A percentile compares a stretch with the other conserved stretches of the same genome.
These are phyloP conservation scores for Apostichopus japonicus DNA, from an alignment of 35 echinoderm and acorn worm species.

Conservation along the genomic window DNA sequence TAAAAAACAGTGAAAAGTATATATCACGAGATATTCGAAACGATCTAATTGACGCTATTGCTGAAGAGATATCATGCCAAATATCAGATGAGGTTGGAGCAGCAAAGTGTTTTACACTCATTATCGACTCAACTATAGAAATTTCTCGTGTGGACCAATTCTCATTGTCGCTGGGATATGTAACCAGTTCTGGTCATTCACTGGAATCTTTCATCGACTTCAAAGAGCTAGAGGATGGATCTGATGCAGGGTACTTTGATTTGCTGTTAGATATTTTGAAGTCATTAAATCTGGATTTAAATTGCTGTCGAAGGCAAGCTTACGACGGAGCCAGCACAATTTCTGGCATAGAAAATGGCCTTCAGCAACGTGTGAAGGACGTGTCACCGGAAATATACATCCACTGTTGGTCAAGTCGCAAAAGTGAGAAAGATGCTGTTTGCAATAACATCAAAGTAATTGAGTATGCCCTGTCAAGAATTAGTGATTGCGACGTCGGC, in stretches of 20 bases:
- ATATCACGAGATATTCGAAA: constrained; percentile 29
- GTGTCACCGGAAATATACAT: background rate
- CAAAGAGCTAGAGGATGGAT: constrained; percentile 23
- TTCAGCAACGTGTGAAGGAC: constrained; percentile 17
- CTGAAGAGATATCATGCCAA: background rate
- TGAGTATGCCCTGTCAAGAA: constrained; percentile 13
- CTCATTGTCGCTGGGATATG: constrained; percentile 29
- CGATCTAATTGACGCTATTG: constrained; percentile 16
- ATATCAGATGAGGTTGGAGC: constrained; percentile 12
- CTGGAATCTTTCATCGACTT: constrained; percentile 26
- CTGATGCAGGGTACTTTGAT: constrained; percentile 22
- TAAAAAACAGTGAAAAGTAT: background rate
- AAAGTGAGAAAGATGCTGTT: constrained; percentile 9
- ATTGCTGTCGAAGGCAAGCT: constrained; percentile 25
- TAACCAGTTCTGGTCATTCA: background rate
- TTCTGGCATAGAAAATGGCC: background rate
- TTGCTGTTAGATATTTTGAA: background rate
- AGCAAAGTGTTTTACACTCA: constrained; percentile 12
- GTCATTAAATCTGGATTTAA: background rate
- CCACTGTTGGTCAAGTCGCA: constrained; percentile 17
- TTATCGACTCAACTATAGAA: constrained; percentile 20
- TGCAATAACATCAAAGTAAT: background rate
- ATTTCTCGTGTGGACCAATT: constrained; percentile 20
- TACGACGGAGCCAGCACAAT: constrained; percentile 22
- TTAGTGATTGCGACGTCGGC: background rate